Conservation (phyloP, 2,888 invertebrate genomes). For the Schizaphis graminum region DNA sequence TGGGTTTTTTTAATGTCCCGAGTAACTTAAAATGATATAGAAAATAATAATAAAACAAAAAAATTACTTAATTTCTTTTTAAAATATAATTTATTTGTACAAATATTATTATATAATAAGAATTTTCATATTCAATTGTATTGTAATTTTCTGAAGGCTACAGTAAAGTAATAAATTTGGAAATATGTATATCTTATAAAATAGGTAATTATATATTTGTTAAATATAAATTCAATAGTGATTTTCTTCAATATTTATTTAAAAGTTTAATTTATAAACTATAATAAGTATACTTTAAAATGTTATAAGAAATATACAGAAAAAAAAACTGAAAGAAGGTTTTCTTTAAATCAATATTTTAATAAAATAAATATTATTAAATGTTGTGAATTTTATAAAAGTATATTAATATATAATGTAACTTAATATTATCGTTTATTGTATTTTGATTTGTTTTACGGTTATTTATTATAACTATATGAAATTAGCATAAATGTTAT, state of each 20-base stretch:
- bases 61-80: neutral
- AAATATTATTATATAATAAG: neutral
- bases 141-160: neutral
- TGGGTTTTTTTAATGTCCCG: neutral
- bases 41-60: neutral
- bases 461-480: neutral
- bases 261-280: neutral
- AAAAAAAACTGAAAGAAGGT: neutral
- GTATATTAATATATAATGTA: neutral
- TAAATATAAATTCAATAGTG: neutral
- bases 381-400: neutral
- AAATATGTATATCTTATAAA: neutral
- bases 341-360: neutral
- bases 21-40: neutral
- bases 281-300: neutral
- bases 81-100: neutral
- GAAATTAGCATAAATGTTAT: slow-evolving; percentile 18
- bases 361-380: neutral
- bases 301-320: neutral
- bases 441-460: neutral
- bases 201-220: neutral
- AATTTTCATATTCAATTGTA: neutral
- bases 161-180: neutral
- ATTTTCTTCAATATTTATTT: neutral
- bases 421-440: neutral